Evolutionary conservation across 2,888 invertebrate species (phyloP).

Genomic region (Drosophila anomelani): DNA sequence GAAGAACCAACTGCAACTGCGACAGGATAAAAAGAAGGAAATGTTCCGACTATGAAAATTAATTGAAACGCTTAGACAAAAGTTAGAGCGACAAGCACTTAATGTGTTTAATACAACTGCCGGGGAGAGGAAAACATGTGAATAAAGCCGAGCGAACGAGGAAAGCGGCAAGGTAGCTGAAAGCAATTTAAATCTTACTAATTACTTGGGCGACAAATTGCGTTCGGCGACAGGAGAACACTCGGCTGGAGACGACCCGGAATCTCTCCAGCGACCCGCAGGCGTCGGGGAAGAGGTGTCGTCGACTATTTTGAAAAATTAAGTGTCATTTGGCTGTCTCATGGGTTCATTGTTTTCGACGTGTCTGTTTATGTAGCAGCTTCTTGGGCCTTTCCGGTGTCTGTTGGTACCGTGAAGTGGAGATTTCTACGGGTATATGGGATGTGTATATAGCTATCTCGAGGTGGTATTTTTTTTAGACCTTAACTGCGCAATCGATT

Average conservation of each 20-base stretch:
- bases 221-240: conserved; percentile 53
- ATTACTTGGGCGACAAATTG: conserved; percentile 83
- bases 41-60: conserved; percentile 70
- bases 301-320: conserved; percentile 72
- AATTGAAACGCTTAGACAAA: conserved; percentile 82
- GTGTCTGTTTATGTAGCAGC: conserved; percentile 36
- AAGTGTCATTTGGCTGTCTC: conserved; percentile 73
- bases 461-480: too few relatives aligned
- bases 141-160: conserved; percentile 26
- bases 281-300: conserved; percentile 54
- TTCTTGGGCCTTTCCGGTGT: conserved; percentile 10
- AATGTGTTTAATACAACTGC: conserved; percentile 77
- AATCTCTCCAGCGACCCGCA: conserved; percentile 8
- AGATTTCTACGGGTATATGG: not conserved
- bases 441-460: not conserved
- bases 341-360: conserved; percentile 63
- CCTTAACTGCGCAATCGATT: not conserved
- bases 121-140: conserved; percentile 20
- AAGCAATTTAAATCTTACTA: conserved; percentile 83
- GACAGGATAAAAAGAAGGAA: conserved; percentile 13
- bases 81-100: conserved; percentile 78
- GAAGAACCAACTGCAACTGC: conserved; percentile 4
- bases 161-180: conserved; percentile 55
- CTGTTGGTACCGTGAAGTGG: not conserved
- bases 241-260: conserved; percentile 7